Evolutionary conservation across 1,140 invertebrate genomes (phyloP).

Genomic region (Calephelis virginiensis): DNA sequence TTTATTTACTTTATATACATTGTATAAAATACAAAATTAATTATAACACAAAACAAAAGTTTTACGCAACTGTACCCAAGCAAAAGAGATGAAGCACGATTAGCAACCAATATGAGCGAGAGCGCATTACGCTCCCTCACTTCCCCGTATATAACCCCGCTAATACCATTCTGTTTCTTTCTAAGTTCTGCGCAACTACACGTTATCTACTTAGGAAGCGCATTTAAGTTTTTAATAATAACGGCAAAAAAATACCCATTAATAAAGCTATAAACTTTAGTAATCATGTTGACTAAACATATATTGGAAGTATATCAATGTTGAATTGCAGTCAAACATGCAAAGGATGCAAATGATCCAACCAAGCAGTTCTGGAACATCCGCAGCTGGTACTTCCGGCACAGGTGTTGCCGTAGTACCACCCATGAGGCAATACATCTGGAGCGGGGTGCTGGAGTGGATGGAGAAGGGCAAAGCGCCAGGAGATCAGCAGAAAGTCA

Average conservation of each 20-base stretch:
- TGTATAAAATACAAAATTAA: too few species aligned
- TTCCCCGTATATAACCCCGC: not conserved
- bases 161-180: not conserved
- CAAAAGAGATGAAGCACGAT: too few species aligned
- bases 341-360: slow-evolving; percentile 49
- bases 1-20: too few species aligned
- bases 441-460: slow-evolving; percentile 94
- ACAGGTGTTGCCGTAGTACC: slow-evolving; percentile 26
- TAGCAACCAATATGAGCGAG: too few species aligned
- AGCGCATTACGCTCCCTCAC: too few species aligned
- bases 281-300: too few species aligned
- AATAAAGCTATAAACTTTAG: too few species aligned
- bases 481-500: slow-evolving; percentile 86
- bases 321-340: slow-evolving; percentile 44
- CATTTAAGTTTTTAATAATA: too few species aligned
- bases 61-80: too few species aligned
- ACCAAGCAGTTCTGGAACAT: slow-evolving; percentile 39
- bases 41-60: too few species aligned
- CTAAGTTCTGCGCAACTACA: not conserved
- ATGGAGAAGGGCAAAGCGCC: slow-evolving; percentile 90
- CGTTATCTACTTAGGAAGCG: too few species aligned
- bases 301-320: too few species aligned
- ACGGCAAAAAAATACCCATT: not conserved
- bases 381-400: slow-evolving; percentile 27
- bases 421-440: slow-evolving; percentile 86